Evolutionary conservation across 1,140 invertebrate species (phyloP).

Genomic region (Drosophila mojavensis): DNA sequence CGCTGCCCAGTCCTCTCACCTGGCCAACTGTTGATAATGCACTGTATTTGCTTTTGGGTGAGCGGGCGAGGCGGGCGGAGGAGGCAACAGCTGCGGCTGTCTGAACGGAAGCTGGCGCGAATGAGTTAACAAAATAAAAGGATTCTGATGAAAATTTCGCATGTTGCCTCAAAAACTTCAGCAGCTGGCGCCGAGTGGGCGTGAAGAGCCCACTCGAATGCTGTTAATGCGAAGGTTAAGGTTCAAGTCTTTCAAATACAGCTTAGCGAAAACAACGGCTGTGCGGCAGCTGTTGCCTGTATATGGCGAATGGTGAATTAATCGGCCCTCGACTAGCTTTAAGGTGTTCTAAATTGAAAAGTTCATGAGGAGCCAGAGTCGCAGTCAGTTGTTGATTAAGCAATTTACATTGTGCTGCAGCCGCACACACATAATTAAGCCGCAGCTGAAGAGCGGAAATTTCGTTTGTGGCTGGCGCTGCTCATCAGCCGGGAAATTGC

Average conservation of each 20-base stretch:
- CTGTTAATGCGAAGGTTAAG: slow-evolving; percentile 32
- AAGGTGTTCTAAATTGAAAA: slow-evolving; percentile 33
- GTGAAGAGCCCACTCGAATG: slow-evolving; percentile 30
- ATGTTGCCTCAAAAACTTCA: slow-evolving; percentile 27
- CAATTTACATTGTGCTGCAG: slow-evolving; percentile 26
- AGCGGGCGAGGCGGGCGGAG: too few relatives aligned
- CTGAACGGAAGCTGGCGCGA: slow-evolving; percentile 43
- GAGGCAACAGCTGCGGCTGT: slow-evolving; percentile 30
- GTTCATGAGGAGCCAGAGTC: neutral
- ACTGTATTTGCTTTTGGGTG: slow-evolving; percentile 28
- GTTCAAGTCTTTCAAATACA: slow-evolving; percentile 38
- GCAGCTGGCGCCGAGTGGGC: slow-evolving; percentile 46
- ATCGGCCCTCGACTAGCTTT: slow-evolving; percentile 20
- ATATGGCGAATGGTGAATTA: slow-evolving; percentile 10
- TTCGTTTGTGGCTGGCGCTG: slow-evolving; percentile 43
- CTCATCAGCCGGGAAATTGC: slow-evolving; percentile 50
- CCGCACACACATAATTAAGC: slow-evolving; percentile 47
- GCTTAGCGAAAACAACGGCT: slow-evolving; percentile 36
- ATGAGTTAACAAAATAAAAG: slow-evolving; percentile 44
- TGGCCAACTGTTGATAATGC: slow-evolving; percentile 38
- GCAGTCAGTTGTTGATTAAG: slow-evolving; percentile 40
- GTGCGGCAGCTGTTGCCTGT: slow-evolving; percentile 33
- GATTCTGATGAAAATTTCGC: slow-evolving; percentile 23
- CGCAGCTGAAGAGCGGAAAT: slow-evolving; percentile 36
- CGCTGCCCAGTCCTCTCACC: slow-evolving; percentile 3